Base-by-base conservation (phyloP, 2,113 vertebrate species). In the Rhea americana region DNA sequence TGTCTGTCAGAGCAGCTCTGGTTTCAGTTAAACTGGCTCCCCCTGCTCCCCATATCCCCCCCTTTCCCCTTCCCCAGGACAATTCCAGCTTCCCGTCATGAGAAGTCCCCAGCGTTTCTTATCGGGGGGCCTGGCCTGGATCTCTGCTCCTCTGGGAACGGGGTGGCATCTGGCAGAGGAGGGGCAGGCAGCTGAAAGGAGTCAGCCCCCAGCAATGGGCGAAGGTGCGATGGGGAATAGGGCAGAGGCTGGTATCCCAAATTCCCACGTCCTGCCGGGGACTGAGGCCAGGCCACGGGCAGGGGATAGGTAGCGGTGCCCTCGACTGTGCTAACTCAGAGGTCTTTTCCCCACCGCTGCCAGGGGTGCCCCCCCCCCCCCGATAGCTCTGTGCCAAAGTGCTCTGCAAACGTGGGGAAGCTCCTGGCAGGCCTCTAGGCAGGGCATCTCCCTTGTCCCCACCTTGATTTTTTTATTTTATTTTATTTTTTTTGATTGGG, bases 61-160 rank as follows among this genome's bases (percentile, higher is more conserved):
- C 9, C 77, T 41, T 2, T 74, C 47, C 77, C 53, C 5, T 93
- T 87, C 41, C 35, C 50, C 41, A 16, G 82, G 56, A 39, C 32
- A 5, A 90, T 91, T 28, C 53, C 56, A 66, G 41, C 66, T 82
- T 75, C 83, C 47, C n/a, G 26, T 58, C 53, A 56, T 56, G 50
- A 28, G n/a, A 53, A 72, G 48, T 39, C 48, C 70, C 48, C 45
- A 43, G 66, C 66, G 7, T 45, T 68, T 68, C 37, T 47, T 35
- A 21, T 22, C 41, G 0, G 0, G 13, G n/a, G 4, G 19, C 43
- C 35, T 5, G 5, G 2, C 6, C 12, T 25, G 28, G 22, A 13
- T 78, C 32, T 80, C 73, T 32, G 39, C 72, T 12, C 26, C 26
- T 48, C 28, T 50, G 8, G 47, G 68, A 48, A 50, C 6, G 24